Evolutionary conservation across 1,140 invertebrate genomes (phyloP).

Genomic region (Platyscapa corneri): DNA sequence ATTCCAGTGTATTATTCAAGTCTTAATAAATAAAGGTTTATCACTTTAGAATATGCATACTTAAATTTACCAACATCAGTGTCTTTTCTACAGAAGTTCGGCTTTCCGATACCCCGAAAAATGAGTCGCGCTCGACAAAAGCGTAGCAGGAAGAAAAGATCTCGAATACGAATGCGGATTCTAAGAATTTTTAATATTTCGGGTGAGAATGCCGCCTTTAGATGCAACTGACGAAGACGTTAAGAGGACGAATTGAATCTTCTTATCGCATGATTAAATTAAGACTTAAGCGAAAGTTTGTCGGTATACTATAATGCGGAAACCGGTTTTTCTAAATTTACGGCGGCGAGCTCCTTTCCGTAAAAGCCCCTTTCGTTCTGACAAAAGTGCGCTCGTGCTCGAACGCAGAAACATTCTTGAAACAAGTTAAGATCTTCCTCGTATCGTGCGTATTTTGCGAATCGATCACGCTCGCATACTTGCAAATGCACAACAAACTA

Average conservation of each 20-base stretch:
- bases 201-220: background rate
- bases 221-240: background rate
- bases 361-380: background rate
- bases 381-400: background rate
- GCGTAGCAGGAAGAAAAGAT: background rate
- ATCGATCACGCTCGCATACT: background rate
- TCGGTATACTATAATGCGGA: background rate
- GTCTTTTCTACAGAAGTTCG: too few species aligned
- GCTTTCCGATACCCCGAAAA: too few species aligned
- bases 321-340: background rate
- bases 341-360: background rate
- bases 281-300: background rate
- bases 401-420: background rate
- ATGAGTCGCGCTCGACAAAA: background rate
- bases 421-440: background rate
- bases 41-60: too few species aligned
- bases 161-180: background rate
- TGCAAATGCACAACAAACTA: background rate
- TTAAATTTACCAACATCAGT: too few species aligned
- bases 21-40: too few species aligned
- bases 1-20: too few species aligned
- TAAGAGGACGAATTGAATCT: background rate
- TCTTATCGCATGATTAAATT: background rate
- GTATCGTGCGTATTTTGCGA: background rate
- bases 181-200: background rate